Conservation (phyloP, 2,113 vertebrate genomes). For the Plotosus lineatus region DNA sequence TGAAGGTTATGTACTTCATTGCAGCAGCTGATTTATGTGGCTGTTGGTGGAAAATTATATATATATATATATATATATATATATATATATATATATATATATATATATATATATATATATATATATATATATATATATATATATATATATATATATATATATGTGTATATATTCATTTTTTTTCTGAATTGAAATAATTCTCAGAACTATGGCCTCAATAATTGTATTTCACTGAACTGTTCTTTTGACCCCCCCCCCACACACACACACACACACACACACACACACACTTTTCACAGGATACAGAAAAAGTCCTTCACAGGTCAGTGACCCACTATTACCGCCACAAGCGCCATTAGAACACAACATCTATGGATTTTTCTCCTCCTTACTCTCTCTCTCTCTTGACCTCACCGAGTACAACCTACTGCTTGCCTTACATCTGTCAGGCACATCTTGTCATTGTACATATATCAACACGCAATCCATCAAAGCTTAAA, state of each 20-base stretch:
- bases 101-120: too few species aligned
- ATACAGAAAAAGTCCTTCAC: conserved; percentile 57
- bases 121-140: too few species aligned
- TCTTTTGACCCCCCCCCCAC: too few species aligned
- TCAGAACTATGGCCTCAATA: neutral
- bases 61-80: too few species aligned
- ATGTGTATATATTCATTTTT: neutral
- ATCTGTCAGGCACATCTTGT: conserved; percentile 53
- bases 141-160: too few species aligned
- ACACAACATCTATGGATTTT: conserved; percentile 33
- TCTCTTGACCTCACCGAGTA: conserved; percentile 42
- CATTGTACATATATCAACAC: conserved; percentile 62
- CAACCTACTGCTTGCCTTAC: conserved; percentile 46
- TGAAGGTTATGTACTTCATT: neutral
- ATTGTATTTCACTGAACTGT: neutral
- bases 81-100: too few species aligned
- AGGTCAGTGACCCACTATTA: conserved; percentile 54
- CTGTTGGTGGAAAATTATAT: neutral
- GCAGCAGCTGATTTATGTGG: neutral
- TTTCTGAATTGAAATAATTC: neutral
- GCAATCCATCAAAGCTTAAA: conserved; percentile 64
- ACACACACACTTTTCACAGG: conserved; percentile 40
- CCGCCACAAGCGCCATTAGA: conserved; percentile 54
- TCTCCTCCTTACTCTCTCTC: neutral
- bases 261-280: too few species aligned